Evolutionary conservation across 2,113 vertebrate species (phyloP).

Genomic region (Megaptera novaeangliae): DNA sequence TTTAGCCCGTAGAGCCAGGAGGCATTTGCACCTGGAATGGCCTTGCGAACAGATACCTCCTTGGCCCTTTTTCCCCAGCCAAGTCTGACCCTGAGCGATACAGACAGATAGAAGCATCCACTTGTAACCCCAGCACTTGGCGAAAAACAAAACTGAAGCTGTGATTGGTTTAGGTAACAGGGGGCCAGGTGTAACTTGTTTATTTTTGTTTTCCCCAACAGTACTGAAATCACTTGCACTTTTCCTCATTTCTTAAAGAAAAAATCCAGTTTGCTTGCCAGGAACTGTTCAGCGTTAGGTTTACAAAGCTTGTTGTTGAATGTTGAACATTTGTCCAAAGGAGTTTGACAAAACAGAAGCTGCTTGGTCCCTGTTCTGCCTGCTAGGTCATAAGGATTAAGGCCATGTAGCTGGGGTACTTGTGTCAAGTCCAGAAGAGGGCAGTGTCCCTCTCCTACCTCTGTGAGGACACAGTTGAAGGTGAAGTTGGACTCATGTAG

Average conservation of each 20-base stretch:
- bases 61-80: neutral
- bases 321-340: conserved; percentile 58
- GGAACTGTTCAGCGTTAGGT: conserved; percentile 41
- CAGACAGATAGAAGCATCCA: neutral
- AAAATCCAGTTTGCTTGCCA: conserved; percentile 60
- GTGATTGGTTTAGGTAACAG: neutral
- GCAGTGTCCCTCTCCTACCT: conserved; percentile 42
- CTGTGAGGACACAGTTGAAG: conserved; percentile 14
- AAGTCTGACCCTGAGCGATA: neutral
- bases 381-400: conserved; percentile 24
- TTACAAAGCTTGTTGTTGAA: conserved; percentile 49
- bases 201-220: neutral
- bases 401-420: conserved; percentile 34
- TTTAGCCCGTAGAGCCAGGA: neutral
- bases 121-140: neutral
- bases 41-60: neutral
- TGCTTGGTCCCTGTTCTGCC: conserved; percentile 52
- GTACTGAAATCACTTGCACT: conserved; percentile 58
- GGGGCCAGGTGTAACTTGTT: neutral
- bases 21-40: neutral
- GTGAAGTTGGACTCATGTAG: conserved; percentile 14
- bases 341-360: conserved; percentile 49
- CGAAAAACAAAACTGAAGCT: neutral
- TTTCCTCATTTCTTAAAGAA: conserved; percentile 57
- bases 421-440: conserved; percentile 29